These are phyloP conservation scores for Aphaenogaster floridana DNA, from an alignment of 1,140 invertebrate species.

Conservation along the genomic window DNA sequence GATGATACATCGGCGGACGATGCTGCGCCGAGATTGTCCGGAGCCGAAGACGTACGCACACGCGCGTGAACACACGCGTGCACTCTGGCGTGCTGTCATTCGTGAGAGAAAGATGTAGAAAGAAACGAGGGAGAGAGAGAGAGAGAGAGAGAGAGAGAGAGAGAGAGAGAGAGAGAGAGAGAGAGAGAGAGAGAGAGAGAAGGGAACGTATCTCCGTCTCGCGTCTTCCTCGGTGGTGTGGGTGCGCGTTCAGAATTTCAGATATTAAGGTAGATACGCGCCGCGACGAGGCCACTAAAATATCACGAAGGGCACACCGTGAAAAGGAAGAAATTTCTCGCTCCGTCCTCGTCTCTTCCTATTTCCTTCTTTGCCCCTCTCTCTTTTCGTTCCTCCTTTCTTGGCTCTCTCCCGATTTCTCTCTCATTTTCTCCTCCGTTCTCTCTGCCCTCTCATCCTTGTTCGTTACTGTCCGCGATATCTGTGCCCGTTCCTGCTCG, in stretches of 20 bases:
- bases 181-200: neutral
- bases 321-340: conserved; percentile 61
- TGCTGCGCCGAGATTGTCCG: conserved; percentile 83
- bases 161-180: neutral
- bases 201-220: conserved; percentile 43
- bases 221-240: conserved; percentile 66
- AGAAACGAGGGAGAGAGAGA: neutral
- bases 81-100: conserved; percentile 9
- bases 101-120: conserved; percentile 30
- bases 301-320: conserved; percentile 66
- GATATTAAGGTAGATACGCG: conserved; percentile 77
- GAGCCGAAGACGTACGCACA: conserved; percentile 62
- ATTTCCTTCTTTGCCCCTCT: conserved; percentile 21
- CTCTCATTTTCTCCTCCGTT: conserved; percentile 48
- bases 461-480: conserved; percentile 27
- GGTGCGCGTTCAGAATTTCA: conserved; percentile 77
- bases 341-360: conserved; percentile 20
- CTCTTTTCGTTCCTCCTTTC: neutral
- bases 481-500: conserved; percentile 15
- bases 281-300: conserved; percentile 68
- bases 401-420: conserved; percentile 30
- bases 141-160: neutral
- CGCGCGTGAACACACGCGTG: conserved; percentile 45
- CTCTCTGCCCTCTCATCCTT: neutral
- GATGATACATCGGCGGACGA: conserved; percentile 87